These are phyloP conservation scores for Onychorhynchus coronatus DNA, from an alignment of 2,113 vertebrate genomes.

Conservation along the genomic window DNA sequence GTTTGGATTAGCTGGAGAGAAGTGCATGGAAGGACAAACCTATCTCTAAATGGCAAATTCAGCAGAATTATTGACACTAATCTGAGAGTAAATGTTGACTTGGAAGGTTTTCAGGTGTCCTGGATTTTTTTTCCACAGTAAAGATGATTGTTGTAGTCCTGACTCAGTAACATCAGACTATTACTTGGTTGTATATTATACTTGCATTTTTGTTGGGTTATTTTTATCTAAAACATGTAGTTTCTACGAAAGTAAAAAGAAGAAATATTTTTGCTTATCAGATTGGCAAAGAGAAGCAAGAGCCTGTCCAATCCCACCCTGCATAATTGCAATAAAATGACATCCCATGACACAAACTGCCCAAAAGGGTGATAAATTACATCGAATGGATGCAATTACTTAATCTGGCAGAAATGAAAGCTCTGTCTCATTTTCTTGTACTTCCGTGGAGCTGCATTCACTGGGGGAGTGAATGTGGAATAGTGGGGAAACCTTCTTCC, in stretches of 20 bases:
- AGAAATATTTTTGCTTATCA: conserved; percentile 22
- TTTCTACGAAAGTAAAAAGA: conserved; percentile 30
- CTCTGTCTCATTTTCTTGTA: neutral
- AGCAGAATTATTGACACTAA: neutral
- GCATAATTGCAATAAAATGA: conserved; percentile 37
- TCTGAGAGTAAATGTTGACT: conserved; percentile 6
- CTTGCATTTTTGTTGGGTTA: neutral
- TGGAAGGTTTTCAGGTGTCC: conserved; percentile 8
- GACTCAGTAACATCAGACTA: neutral
- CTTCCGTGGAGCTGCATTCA: neutral
- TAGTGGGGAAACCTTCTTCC: neutral
- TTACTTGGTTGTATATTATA: neutral
- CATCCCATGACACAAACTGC: conserved; percentile 44
- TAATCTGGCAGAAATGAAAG: conserved; percentile 34
- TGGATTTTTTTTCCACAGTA: neutral
- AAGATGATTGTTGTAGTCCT: neutral
- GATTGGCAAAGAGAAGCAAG: conserved; percentile 44
- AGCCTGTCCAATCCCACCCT: conserved; percentile 42
- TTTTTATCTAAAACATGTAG: conserved; percentile 20
- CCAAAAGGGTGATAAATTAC: conserved; percentile 30
- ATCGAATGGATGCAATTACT: conserved; percentile 32
- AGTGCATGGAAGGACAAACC: neutral
- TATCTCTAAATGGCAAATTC: neutral
- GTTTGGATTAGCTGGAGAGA: neutral
- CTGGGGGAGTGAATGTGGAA: neutral